Conservation (phyloP, 2,888 invertebrate species). For the Empis livida region DNA sequence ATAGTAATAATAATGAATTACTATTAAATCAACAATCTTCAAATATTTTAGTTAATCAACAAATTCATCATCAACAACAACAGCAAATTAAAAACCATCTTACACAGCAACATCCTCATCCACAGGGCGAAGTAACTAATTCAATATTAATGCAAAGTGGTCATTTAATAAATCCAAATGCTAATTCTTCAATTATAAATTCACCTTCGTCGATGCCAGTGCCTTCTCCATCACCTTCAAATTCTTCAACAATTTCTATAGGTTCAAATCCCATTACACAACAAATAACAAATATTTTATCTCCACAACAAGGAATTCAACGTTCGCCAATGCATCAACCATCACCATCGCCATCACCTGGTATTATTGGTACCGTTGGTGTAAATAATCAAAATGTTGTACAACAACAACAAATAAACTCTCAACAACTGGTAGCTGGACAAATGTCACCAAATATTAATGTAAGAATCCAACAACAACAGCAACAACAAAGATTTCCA, state of each 20-base stretch:
- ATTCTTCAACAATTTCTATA: slow-evolving; percentile 18
- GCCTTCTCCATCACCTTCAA: slow-evolving; percentile 15
- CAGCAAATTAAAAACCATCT: slow-evolving; percentile 1
- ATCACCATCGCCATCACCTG: background rate
- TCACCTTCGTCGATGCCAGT: slow-evolving; percentile 17
- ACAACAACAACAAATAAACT: slow-evolving; percentile 1
- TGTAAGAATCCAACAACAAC: slow-evolving; percentile 19
- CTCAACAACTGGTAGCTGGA: slow-evolving; percentile 1
- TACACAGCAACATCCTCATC: background rate
- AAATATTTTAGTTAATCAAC: no score
- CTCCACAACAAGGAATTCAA: background rate
- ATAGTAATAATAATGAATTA: background rate
- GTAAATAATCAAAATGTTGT: slow-evolving; percentile 6
- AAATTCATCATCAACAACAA: background rate
- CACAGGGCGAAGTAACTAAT: background rate
- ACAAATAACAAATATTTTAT: background rate
- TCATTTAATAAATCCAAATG: slow-evolving; percentile 9
- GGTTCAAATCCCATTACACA: slow-evolving; percentile 4
- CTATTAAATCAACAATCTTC: background rate
- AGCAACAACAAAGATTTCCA: slow-evolving; percentile 17
- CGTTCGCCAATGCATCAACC: background rate
- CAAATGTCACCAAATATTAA: slow-evolving; percentile 18
- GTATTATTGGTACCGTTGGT: slow-evolving; percentile 14
- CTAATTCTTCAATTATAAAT: slow-evolving; percentile 7
- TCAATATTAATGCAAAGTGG: slow-evolving; percentile 1